These are phyloP conservation scores for Drosophila atripex DNA, from an alignment of 2,888 invertebrate genomes.

Conservation along the genomic window DNA sequence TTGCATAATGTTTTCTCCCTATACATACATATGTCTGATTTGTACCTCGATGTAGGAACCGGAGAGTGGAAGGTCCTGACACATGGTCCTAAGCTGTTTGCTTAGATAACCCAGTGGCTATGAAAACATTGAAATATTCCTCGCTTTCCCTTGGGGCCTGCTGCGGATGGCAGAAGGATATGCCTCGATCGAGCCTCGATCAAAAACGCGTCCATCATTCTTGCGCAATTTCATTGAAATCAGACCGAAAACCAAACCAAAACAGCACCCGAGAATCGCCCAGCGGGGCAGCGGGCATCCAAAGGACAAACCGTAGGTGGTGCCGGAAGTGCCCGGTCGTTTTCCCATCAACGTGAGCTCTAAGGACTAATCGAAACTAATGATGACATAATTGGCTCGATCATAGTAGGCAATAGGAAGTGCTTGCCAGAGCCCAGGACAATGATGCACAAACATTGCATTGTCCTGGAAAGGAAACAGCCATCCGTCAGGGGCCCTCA, in stretches of 20 bases:
- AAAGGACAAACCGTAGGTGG: constrained; percentile 75
- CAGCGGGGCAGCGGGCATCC: constrained; percentile 61
- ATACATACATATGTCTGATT: constrained; percentile 7
- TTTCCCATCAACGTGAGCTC: constrained; percentile 69
- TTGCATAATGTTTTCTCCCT: constrained; percentile 55
- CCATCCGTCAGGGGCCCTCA: constrained; percentile 65
- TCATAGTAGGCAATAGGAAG: constrained; percentile 56
- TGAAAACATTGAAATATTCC: constrained; percentile 4
- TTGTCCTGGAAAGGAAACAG: constrained; percentile 63
- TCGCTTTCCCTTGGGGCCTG: background rate
- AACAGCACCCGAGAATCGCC: constrained; percentile 56
- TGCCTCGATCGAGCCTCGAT: constrained; percentile 46
- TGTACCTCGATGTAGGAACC: background rate
- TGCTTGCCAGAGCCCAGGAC: constrained; percentile 54
- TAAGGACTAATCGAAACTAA: constrained; percentile 70
- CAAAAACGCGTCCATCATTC: constrained; percentile 65
- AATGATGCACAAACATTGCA: constrained; percentile 57
- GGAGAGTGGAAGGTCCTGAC: constrained; percentile 34
- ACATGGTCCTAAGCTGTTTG: constrained; percentile 71
- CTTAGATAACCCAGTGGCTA: constrained; percentile 43
- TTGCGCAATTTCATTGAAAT: constrained; percentile 65
- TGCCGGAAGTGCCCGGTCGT: constrained; percentile 74
- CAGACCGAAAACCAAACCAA: constrained; percentile 61
- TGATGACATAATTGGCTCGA: constrained; percentile 81
- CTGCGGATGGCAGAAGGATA: constrained; percentile 2